These are phyloP conservation scores for Pogonognathellus flavescens DNA, from an alignment of 1,140 invertebrate species.

Conservation along the genomic window DNA sequence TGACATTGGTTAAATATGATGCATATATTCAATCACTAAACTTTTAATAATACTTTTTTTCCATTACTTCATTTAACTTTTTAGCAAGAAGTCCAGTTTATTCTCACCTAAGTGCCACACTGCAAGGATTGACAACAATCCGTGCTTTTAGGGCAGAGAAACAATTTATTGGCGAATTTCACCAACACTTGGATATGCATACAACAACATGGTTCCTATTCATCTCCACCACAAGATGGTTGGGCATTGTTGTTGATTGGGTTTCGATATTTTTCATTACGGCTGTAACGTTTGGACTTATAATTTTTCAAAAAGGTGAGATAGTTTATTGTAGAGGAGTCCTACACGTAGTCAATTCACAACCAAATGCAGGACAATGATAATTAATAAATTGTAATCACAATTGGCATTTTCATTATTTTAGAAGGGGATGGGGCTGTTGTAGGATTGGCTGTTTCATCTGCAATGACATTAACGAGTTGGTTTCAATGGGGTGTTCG, in stretches of 20 bases:
- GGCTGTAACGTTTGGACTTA: conserved; percentile 63
- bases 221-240: conserved; percentile 72
- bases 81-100: conserved; percentile 76
- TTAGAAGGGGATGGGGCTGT: conserved; percentile 77
- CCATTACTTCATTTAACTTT: conserved; percentile 70
- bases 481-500: conserved; percentile 74
- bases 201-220: conserved; percentile 72
- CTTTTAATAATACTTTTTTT: not conserved
- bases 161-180: conserved; percentile 71
- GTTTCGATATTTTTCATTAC: conserved; percentile 73
- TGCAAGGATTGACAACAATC: conserved; percentile 75
- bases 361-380: conserved; percentile 91
- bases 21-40: not conserved
- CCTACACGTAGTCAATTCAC: too few relatives aligned
- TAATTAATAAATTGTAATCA: conserved; percentile 81
- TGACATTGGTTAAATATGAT: not conserved
- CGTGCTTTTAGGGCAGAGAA: conserved; percentile 72
- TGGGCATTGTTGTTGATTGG: conserved; percentile 73
- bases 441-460: conserved; percentile 85
- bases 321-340: conserved; percentile 77
- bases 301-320: conserved; percentile 79
- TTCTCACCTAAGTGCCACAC: conserved; percentile 74
- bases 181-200: conserved; percentile 71
- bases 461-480: conserved; percentile 81
- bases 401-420: too few relatives aligned